Conservation (phyloP, 1,140 invertebrate genomes). For the Akabosia matsudoensis region DNA sequence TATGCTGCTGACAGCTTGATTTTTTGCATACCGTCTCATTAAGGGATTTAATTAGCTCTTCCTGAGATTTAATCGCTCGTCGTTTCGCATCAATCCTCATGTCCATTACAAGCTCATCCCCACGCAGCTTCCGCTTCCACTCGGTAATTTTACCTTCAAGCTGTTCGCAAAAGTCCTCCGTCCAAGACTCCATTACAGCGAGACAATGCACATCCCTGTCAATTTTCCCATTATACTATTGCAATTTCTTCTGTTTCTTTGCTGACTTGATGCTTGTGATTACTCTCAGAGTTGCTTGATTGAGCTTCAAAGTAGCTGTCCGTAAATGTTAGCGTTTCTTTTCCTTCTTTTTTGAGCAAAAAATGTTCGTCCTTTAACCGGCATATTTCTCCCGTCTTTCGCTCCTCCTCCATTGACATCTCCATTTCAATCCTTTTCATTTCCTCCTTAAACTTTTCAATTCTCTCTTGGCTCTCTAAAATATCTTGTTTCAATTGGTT, state of each 20-base stretch:
- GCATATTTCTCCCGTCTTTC: background rate
- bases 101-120: conserved; percentile 38
- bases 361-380: background rate
- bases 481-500: background rate
- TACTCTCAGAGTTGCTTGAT: background rate
- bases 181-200: conserved; percentile 27
- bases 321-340: background rate
- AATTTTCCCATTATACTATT: background rate
- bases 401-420: background rate
- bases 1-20: background rate
- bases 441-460: background rate
- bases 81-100: conserved; percentile 29
- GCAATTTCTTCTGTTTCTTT: background rate
- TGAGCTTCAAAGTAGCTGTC: background rate
- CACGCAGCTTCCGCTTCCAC: conserved; percentile 40
- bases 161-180: conserved; percentile 27
- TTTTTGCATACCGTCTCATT: conserved; percentile 26
- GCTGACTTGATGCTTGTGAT: background rate
- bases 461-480: background rate
- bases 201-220: conserved; percentile 10
- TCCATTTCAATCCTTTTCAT: background rate
- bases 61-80: conserved; percentile 29
- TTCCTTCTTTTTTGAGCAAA: background rate
- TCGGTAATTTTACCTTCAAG: conserved; percentile 20
- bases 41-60: conserved; percentile 31